Conservation (phyloP, 30 jellyfish, hydroid and myxozoan species). For the Cassiopea andromeda region DNA sequence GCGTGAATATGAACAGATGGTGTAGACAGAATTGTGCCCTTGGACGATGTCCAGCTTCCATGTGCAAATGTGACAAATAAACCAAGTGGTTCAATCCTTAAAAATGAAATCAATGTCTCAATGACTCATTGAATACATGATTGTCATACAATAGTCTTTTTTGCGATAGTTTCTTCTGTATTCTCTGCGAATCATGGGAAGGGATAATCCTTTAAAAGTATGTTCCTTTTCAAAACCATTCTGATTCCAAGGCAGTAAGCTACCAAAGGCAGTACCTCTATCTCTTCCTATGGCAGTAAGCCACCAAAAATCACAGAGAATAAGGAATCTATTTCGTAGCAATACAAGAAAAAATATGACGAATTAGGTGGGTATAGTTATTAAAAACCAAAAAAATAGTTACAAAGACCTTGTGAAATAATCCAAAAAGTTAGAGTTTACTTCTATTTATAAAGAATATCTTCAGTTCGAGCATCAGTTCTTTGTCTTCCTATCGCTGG, state of each 20-base stretch:
- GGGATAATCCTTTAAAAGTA: not conserved
- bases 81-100: not conserved
- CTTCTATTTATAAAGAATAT: not conserved
- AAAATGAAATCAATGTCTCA: not conserved
- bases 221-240: too few relatives aligned
- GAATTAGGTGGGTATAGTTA: not conserved
- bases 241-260: too few relatives aligned
- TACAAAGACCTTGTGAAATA: conserved; percentile 1
- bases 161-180: not conserved
- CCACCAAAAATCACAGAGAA: not conserved
- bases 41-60: conserved; percentile 49
- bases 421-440: not conserved
- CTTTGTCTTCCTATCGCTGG: conserved; percentile 54
- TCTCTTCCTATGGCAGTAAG: too few relatives aligned
- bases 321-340: not conserved
- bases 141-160: not conserved
- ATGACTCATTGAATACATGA: not conserved
- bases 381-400: not conserved
- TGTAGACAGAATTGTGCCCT: conserved; percentile 67
- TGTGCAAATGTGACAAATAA: conserved; percentile 37
- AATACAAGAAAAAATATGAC: not conserved
- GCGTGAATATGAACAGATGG: conserved; percentile 66
- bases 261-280: too few relatives aligned
- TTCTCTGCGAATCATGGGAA: not conserved
- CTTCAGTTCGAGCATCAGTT: not conserved